Conservation (phyloP, 2,797 vertebrate genomes). For the Chelidonichthys spinosus region DNA sequence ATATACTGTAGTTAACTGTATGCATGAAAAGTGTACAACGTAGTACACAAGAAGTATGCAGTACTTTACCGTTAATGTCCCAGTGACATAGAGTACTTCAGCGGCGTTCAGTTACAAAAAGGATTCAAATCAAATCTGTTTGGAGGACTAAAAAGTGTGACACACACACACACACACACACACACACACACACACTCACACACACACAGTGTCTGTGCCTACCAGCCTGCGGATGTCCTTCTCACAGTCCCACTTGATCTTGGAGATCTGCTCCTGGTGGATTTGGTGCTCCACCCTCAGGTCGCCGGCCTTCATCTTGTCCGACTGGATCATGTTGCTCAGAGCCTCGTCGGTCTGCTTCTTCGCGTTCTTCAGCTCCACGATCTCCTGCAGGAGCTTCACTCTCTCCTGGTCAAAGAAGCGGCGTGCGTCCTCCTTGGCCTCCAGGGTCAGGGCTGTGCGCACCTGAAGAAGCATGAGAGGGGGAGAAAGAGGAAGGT, state of each 20-base stretch:
- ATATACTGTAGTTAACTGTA: neutral
- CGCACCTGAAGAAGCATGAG: slow-evolving; percentile 75
- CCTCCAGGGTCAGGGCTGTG: slow-evolving; percentile 93
- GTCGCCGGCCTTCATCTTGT: slow-evolving; percentile 98
- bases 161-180: no score
- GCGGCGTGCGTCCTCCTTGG: slow-evolving; percentile 96
- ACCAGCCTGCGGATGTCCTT: slow-evolving; percentile 96
- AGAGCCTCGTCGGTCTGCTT: slow-evolving; percentile 97
- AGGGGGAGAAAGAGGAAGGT: neutral
- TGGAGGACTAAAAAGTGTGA: no score
- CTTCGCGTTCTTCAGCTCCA: slow-evolving; percentile 91
- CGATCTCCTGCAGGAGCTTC: slow-evolving; percentile 95
- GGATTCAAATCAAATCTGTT: neutral
- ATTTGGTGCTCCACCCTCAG: slow-evolving; percentile 96
- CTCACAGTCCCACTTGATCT: slow-evolving; percentile 99
- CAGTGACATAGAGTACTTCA: neutral
- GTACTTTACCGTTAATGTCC: slow-evolving; percentile 3
- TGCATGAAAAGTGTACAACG: neutral
- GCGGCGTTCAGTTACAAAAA: neutral
- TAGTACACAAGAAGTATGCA: neutral
- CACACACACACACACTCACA: no score
- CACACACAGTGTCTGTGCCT: slow-evolving; percentile 28
- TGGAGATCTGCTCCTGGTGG: slow-evolving; percentile 97
- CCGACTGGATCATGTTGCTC: slow-evolving; percentile 95
- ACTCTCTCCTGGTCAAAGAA: slow-evolving; percentile 97